A percentile compares a stretch with the other conserved stretches of the same genome.
Conservation (phyloP, 2,797 vertebrate species). For the Ptychobarbus kaznakovi region DNA sequence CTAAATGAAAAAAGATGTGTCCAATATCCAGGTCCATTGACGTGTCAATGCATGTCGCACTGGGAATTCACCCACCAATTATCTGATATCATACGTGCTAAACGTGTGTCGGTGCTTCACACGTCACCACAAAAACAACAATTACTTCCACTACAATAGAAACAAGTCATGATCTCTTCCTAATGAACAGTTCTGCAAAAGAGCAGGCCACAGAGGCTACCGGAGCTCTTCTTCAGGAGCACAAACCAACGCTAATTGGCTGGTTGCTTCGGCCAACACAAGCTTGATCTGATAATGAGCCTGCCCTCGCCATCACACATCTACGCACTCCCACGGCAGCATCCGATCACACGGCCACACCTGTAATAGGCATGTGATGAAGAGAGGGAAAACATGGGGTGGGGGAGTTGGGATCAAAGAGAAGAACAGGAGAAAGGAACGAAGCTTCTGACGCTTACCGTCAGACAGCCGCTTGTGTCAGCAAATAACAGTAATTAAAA, state of each 20-base stretch:
- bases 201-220: conserved; percentile 24
- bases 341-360: conserved; percentile 47
- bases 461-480: conserved; percentile 56
- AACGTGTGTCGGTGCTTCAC: neutral
- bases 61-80: neutral
- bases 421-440: conserved; percentile 47
- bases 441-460: neutral
- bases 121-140: conserved; percentile 17
- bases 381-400: conserved; percentile 1
- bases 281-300: conserved; percentile 50
- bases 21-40: neutral
- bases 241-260: conserved; percentile 42
- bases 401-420: conserved; percentile 25
- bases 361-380: conserved; percentile 47
- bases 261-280: conserved; percentile 61
- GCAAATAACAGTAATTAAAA: conserved; percentile 67
- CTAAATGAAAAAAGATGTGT: neutral
- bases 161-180: conserved; percentile 32
- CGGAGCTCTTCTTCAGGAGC: neutral
- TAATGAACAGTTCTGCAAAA: conserved; percentile 34
- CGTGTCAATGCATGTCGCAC: neutral
- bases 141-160: conserved; percentile 6
- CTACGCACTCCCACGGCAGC: conserved; percentile 7
- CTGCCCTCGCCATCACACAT: neutral
- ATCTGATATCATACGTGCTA: neutral